Percentiles rank a stretch among this genome's conserved stretches.
These are phyloP conservation scores for Bathynomus jamesi DNA, from an alignment of 1,140 invertebrate species.

Conservation along the genomic window DNA sequence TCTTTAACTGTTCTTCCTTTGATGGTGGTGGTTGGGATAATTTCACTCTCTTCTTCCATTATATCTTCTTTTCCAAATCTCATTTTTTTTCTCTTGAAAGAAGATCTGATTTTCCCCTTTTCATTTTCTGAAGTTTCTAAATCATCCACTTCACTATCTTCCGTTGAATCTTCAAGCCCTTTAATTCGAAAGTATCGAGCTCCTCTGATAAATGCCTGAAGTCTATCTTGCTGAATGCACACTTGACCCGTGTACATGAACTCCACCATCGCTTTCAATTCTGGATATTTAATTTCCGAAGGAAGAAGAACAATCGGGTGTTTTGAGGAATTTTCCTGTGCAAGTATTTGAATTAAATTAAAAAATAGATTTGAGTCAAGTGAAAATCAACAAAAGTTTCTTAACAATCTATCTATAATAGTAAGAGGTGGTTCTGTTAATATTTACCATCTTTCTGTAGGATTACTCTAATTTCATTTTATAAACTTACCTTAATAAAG, in stretches of 20 bases:
- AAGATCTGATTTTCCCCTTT: slow-evolving; percentile 4
- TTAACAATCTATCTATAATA: neutral
- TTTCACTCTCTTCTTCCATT: neutral
- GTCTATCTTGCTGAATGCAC: slow-evolving; percentile 31
- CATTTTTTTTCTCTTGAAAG: neutral
- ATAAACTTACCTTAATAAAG: slow-evolving; percentile 22
- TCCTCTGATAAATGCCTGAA: slow-evolving; percentile 31
- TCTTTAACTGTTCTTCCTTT: slow-evolving; percentile 19
- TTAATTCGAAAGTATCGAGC: slow-evolving; percentile 32
- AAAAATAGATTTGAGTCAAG: too few species aligned
- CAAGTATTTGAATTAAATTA: neutral
- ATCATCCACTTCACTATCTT: slow-evolving; percentile 33
- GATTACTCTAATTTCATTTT: neutral
- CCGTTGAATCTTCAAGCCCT: slow-evolving; percentile 28
- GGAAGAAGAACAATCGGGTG: slow-evolving; percentile 32
- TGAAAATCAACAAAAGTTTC: neutral
- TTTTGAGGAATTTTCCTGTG: slow-evolving; percentile 28
- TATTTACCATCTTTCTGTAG: neutral
- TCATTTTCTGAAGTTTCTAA: slow-evolving; percentile 6
- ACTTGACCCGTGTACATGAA: slow-evolving; percentile 37
- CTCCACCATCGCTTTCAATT: slow-evolving; percentile 34
- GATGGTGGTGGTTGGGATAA: slow-evolving; percentile 14
- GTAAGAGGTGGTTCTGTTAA: neutral
- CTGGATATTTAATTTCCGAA: slow-evolving; percentile 27
- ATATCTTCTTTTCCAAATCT: neutral